Conservation (phyloP, 2,797 vertebrate species). For the Tolypeutes matacus region DNA sequence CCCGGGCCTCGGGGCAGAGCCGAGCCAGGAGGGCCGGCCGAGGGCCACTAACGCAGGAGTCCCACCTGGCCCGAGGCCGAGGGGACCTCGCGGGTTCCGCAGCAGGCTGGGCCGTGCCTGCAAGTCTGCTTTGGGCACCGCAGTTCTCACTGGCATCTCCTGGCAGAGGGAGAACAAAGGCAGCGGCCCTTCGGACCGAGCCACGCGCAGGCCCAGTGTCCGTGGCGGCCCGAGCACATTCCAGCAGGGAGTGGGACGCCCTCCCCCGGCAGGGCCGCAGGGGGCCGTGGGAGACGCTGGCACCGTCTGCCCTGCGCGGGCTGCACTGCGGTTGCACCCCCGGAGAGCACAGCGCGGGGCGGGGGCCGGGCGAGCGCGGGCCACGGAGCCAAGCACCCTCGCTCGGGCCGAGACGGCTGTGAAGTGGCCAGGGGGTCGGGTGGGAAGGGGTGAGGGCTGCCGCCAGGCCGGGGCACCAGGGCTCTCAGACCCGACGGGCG, state of each 20-base stretch:
- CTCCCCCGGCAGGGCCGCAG: rapidly evolving
- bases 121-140: too few relatives aligned
- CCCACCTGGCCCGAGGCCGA: too few relatives aligned
- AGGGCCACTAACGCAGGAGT: too few relatives aligned
- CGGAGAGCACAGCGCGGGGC: not conserved
- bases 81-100: too few relatives aligned
- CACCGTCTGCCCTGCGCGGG: not conserved
- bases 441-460: not conserved
- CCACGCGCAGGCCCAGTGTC: not conserved
- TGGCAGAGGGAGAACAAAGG: not conserved
- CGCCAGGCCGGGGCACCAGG: too few relatives aligned
- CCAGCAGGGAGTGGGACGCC: not conserved
- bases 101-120: too few relatives aligned
- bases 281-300: not conserved
- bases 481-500: too few relatives aligned
- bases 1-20: too few relatives aligned
- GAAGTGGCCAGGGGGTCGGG: too few relatives aligned
- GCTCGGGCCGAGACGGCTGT: not conserved
- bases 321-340: not conserved
- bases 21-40: too few relatives aligned
- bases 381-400: not conserved
- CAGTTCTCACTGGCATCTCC: not conserved
- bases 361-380: not conserved
- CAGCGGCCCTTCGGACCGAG: rapidly evolving
- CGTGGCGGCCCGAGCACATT: rapidly evolving